Percentiles rank a stretch among this genome's conserved stretches.
Conservation (phyloP, 1,140 invertebrate species). For the Leptopilina clavipes region DNA sequence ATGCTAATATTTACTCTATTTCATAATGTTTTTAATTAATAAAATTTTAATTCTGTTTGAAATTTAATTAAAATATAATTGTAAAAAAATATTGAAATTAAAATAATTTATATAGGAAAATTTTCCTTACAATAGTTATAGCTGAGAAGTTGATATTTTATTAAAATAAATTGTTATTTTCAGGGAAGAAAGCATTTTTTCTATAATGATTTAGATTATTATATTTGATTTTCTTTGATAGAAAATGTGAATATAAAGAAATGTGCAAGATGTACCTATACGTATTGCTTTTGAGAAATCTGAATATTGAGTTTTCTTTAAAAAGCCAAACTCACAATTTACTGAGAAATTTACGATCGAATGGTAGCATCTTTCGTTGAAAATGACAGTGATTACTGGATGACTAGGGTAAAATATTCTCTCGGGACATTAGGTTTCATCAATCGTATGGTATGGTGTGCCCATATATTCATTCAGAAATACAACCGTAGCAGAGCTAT, state of each 20-base stretch:
- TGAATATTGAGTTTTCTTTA: slow-evolving; percentile 29
- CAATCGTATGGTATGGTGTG: slow-evolving; percentile 5
- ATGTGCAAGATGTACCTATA: background rate
- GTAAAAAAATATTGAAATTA: no score
- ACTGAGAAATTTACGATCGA: slow-evolving; percentile 7
- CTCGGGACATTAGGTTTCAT: slow-evolving; percentile 13
- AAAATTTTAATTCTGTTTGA: no score
- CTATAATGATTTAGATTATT: no score
- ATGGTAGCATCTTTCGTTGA: slow-evolving; percentile 17
- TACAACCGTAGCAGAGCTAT: slow-evolving; percentile 15
- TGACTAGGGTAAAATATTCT: slow-evolving; percentile 28
- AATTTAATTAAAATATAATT: no score
- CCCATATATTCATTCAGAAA: slow-evolving; percentile 12
- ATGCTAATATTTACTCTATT: no score
- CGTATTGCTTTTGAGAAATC: slow-evolving; percentile 1
- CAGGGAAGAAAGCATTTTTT: no score
- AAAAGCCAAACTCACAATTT: background rate
- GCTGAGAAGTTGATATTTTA: no score
- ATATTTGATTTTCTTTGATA: background rate
- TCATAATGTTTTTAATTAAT: no score
- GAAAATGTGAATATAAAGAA: slow-evolving; percentile 1
- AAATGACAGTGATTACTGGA: slow-evolving; percentile 27
- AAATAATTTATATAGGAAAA: no score
- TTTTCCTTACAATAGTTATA: no score
- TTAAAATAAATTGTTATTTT: no score